phyloP scores from a whole-genome alignment of 2,113 vertebrate species.

The Halcyon malimbica region DNA sequence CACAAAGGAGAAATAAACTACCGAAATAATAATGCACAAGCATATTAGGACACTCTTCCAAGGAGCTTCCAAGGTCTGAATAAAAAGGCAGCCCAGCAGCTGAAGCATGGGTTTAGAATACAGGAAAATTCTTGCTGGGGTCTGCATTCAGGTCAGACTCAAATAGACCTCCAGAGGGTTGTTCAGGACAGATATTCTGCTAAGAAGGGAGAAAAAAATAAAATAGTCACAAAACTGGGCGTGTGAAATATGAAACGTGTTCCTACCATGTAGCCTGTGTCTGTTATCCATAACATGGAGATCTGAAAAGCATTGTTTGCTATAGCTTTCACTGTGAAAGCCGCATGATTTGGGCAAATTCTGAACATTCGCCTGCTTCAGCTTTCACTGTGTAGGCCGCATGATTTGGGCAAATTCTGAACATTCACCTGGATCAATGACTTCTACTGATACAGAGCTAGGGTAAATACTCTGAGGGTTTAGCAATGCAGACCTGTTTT shows the following conservation, averaged over 20 bases:
- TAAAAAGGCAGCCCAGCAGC: background rate
- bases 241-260: background rate
- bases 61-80: background rate
- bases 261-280: background rate
- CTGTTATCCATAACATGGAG: background rate
- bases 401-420: background rate
- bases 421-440: accelerated
- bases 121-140: background rate
- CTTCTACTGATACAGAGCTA: background rate
- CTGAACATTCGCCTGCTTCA: accelerated
- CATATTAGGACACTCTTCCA: background rate
- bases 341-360: background rate
- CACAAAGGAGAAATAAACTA: background rate
- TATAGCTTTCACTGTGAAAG: background rate
- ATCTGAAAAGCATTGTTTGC: background rate
- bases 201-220: background rate
- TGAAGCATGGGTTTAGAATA: background rate
- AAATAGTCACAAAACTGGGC: background rate
- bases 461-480: background rate
- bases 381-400: background rate
- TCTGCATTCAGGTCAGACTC: background rate
- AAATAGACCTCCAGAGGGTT: background rate
- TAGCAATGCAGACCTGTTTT: background rate
- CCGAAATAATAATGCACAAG: background rate
- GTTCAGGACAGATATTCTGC: accelerated